Evolutionary conservation across 2,888 invertebrate genomes (phyloP).

Genomic region (Ichneumoninae sp.): DNA sequence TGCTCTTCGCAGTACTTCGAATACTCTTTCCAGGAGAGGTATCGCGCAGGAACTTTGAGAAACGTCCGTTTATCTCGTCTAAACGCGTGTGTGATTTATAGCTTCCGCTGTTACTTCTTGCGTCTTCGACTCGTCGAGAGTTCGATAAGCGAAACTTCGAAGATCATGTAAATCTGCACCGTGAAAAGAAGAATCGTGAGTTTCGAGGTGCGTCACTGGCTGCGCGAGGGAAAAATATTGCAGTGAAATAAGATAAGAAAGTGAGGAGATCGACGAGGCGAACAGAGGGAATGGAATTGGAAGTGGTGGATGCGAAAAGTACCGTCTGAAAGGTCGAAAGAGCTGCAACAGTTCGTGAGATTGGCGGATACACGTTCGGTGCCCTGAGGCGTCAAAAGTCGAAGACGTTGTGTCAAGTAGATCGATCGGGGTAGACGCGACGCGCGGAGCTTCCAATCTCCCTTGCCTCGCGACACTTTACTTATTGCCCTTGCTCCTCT

Average conservation of each 20-base stretch:
- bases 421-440: slow-evolving; percentile 16
- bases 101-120: slow-evolving; percentile 46
- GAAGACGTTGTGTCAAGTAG: slow-evolving; percentile 37
- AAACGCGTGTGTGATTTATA: slow-evolving; percentile 53
- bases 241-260: slow-evolving; percentile 58
- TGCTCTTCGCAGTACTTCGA: background rate
- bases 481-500: background rate
- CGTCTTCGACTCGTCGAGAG: slow-evolving; percentile 27
- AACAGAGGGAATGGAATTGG: slow-evolving; percentile 25
- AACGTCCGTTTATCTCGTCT: slow-evolving; percentile 9
- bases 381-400: slow-evolving; percentile 37
- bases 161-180: slow-evolving; percentile 62
- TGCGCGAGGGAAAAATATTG: slow-evolving; percentile 40
- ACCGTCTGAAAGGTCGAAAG: slow-evolving; percentile 48
- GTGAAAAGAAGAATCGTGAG: slow-evolving; percentile 47
- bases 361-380: slow-evolving; percentile 37
- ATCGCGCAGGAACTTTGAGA: slow-evolving; percentile 7
- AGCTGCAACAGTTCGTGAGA: slow-evolving; percentile 54
- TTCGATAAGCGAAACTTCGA: slow-evolving; percentile 64
- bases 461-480: background rate
- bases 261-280: slow-evolving; percentile 38
- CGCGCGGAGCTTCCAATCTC: slow-evolving; percentile 7
- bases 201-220: slow-evolving; percentile 37
- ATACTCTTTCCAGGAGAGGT: background rate
- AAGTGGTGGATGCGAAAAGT: slow-evolving; percentile 39